These are phyloP conservation scores for Cynaeus angustus DNA, from an alignment of 2,888 invertebrate genomes.

Conservation along the genomic window DNA sequence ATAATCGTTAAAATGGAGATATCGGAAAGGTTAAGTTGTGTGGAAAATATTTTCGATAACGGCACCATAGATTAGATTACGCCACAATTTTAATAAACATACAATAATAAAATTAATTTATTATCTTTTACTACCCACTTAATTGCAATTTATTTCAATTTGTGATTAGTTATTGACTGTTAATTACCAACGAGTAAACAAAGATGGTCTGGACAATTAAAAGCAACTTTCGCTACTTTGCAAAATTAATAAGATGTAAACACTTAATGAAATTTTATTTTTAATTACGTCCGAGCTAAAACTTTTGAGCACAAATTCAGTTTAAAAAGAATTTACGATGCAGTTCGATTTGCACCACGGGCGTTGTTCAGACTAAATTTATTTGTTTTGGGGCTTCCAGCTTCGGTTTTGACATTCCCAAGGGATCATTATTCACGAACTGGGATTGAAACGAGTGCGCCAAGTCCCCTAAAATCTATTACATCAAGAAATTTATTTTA, in stretches of 20 bases:
- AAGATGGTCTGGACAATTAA: neutral
- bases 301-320: neutral
- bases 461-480: neutral
- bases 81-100: constrained; percentile 19
- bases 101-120: constrained; percentile 36
- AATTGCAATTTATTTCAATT: constrained; percentile 29
- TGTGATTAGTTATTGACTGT: constrained; percentile 1
- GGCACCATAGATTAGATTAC: neutral
- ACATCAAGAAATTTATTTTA: neutral
- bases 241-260: too few species aligned
- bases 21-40: neutral
- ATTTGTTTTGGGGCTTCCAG: neutral
- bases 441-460: neutral
- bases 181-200: neutral
- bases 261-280: too few species aligned
- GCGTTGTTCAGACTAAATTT: constrained; percentile 1
- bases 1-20: neutral
- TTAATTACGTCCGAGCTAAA: neutral
- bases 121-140: constrained; percentile 16
- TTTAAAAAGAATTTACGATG: constrained; percentile 8
- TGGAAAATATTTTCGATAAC: constrained; percentile 9
- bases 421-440: constrained; percentile 1
- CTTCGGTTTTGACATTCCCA: constrained; percentile 1
- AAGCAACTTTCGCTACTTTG: neutral
- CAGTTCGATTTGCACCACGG: neutral